Base-by-base conservation (phyloP, 1,140 invertebrate genomes). In the Battus philenor region DNA sequence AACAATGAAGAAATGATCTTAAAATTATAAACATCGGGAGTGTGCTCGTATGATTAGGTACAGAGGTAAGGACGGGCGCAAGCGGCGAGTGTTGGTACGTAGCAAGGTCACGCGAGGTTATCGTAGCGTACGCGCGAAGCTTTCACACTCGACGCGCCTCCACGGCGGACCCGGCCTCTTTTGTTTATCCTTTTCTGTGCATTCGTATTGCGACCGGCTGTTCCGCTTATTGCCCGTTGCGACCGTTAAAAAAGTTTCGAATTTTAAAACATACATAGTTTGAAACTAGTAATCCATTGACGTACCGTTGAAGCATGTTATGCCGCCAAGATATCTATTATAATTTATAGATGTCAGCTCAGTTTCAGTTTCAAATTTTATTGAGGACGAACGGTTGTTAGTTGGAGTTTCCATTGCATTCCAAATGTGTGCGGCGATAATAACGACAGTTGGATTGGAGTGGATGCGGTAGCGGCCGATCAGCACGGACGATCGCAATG, bases 381-480 rank as follows among this genome's bases (percentile, higher is more conserved):
- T 7, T 26, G 27, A 45, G 46, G 54, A 57, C 47, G 48, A 52
- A 58, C 41, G 50, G 60, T 65, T 44, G 53, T 64, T 59, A 60
- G 58, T 49, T 29, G 49, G 48, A 38, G 54, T 51, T 64, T 59
- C 68, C 68, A 72, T 68, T 71, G 58, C 68, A 70, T 78, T 69
- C 68, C 49, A 41, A 54, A 59, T 75, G 73, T 80, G 62, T 63
- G 54, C 59, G 61, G 50, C 59, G 68, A 72, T 79, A 83, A 80
- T 80, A 74, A 80, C 67, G 74, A 78, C 68, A 75, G 80, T 78
- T 70, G 70, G 71, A 80, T 68, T 69, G 68, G 71, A 80, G 68
- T 77, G 59, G 72, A 65, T 65, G 77, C 65, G 65, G 71, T 75
- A 73, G 72, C 72, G 57, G 47, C 50, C 66, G 72, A 80, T 76